Evolutionary conservation across 2,113 vertebrate species (phyloP).

Genomic region (Chinchilla lanigera): DNA sequence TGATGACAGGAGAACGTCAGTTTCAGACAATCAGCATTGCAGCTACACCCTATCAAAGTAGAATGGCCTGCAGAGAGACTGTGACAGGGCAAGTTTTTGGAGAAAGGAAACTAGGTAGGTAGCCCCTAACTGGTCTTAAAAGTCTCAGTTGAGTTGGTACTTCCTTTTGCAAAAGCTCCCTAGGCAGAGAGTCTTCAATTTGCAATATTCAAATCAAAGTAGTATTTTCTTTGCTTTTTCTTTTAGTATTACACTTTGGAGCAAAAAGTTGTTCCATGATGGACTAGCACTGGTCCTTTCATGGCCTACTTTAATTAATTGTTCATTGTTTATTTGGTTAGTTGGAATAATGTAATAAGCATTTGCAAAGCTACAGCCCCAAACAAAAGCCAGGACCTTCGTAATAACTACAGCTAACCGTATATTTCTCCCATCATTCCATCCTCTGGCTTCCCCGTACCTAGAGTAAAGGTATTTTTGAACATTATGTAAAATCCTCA

Average conservation of each 20-base stretch:
- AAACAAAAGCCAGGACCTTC: conserved; percentile 31
- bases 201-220: conserved; percentile 43
- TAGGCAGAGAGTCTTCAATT: conserved; percentile 40
- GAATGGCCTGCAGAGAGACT: background rate
- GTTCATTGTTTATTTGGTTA: conserved; percentile 49
- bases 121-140: background rate
- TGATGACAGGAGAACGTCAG: background rate
- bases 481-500: conserved; percentile 63
- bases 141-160: background rate
- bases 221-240: background rate
- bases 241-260: background rate
- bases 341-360: conserved; percentile 38
- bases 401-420: conserved; percentile 19
- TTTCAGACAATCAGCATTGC: background rate
- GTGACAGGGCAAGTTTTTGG: background rate
- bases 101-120: background rate
- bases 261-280: background rate
- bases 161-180: conserved; percentile 31
- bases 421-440: conserved; percentile 11
- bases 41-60: background rate
- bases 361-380: background rate
- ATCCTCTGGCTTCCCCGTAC: background rate
- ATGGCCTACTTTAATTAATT: conserved; percentile 20
- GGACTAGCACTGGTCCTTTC: background rate
- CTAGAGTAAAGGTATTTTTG: conserved; percentile 58